A percentile compares a stretch with the other conserved stretches of the same genome.
These are phyloP conservation scores for Meloidogyne floridensis DNA, from an alignment of 1,140 invertebrate species.

Conservation along the genomic window DNA sequence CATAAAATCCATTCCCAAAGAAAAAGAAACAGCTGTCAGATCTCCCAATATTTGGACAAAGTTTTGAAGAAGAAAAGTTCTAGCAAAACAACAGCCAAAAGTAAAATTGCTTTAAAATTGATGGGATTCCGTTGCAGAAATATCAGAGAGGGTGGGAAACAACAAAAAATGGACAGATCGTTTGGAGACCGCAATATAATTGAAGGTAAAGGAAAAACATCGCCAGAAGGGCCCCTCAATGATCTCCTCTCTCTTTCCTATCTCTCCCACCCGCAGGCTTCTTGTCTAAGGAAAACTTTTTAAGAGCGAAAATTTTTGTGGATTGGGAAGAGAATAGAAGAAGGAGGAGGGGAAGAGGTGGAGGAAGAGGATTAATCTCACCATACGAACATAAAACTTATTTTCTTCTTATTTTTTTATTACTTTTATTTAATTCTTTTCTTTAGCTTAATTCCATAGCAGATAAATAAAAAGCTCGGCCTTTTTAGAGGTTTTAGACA, in stretches of 20 bases:
- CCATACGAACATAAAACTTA: constrained; percentile 4
- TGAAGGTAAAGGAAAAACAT: not conserved
- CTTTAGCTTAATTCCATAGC: too few relatives aligned
- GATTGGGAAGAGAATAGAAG: not conserved
- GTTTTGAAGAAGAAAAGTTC: not conserved
- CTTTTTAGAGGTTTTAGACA: too few relatives aligned
- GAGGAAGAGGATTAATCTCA: not conserved
- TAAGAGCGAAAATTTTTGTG: not conserved
- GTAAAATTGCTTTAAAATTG: not conserved
- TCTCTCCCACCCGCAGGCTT: not conserved
- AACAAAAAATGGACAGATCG: not conserved
- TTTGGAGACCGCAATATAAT: constrained; percentile 1
- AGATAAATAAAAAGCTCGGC: too few relatives aligned
- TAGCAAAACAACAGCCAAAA: not conserved
- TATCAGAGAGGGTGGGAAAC: not conserved
- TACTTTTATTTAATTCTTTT: too few relatives aligned
- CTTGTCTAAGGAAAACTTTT: not conserved
- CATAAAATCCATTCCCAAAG: too few relatives aligned
- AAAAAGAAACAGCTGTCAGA: too few relatives aligned
- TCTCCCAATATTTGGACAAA: too few relatives aligned
- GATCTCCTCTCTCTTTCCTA: not conserved
- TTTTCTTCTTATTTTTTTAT: too few relatives aligned
- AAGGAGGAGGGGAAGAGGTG: too few relatives aligned
- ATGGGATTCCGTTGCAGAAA: not conserved
- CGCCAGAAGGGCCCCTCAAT: not conserved